These are phyloP conservation scores for Lophotis ruficrista DNA, from an alignment of 2,113 vertebrate species.

Conservation along the genomic window DNA sequence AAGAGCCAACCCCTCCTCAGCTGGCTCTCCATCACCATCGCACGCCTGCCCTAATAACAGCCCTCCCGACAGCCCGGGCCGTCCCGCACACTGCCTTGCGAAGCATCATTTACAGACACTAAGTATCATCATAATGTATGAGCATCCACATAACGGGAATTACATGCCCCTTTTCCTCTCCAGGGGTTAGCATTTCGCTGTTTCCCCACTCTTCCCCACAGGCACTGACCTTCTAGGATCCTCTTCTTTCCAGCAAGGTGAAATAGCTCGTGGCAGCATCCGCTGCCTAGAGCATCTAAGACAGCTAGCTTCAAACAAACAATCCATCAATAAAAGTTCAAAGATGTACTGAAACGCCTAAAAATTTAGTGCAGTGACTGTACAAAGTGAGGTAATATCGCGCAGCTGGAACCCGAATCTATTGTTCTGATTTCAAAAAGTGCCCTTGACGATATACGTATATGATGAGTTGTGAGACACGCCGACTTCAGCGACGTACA, in stretches of 20 bases:
- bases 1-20: not conserved
- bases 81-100: not conserved
- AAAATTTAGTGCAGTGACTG: not conserved
- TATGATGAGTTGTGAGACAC: not conserved
- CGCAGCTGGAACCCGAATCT: not conserved
- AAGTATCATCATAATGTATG: slow-evolving; percentile 33
- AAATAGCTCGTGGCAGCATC: slow-evolving; percentile 19
- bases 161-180: slow-evolving; percentile 40
- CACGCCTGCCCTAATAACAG: not conserved
- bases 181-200: slow-evolving; percentile 16
- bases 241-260: slow-evolving; percentile 34
- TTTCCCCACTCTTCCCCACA: slow-evolving; percentile 22
- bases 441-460: not conserved
- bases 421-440: not conserved
- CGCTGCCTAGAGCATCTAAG: not conserved
- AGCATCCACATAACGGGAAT: slow-evolving; percentile 54
- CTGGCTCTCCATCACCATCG: not conserved
- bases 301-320: slow-evolving; percentile 14
- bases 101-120: slow-evolving; percentile 11
- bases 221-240: slow-evolving; percentile 40
- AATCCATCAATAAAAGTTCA: not conserved
- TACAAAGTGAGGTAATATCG: not conserved
- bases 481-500: not conserved
- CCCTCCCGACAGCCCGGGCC: not conserved
- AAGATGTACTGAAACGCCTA: not conserved